phyloP scores from a whole-genome alignment of 2,113 vertebrate genomes.

The Vombatus ursinus region DNA sequence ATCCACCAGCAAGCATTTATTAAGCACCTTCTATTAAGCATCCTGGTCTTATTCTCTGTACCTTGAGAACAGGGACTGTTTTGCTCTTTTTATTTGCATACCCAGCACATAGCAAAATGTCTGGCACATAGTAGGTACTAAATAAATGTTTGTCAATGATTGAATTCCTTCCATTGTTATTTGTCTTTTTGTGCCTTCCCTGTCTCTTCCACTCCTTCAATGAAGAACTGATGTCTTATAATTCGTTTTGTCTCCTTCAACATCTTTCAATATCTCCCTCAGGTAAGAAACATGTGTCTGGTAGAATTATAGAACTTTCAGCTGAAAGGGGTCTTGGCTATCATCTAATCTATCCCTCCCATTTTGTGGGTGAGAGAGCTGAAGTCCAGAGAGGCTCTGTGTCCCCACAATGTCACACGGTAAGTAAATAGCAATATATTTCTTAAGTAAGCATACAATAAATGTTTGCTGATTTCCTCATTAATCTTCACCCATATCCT shows the following conservation, averaged over 20 bases:
- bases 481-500: neutral
- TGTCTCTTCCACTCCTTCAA: neutral
- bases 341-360: neutral
- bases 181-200: neutral
- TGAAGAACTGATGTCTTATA: neutral
- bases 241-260: neutral
- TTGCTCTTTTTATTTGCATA: neutral
- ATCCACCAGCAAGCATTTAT: neutral
- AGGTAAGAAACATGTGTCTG: neutral
- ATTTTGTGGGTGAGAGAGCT: neutral
- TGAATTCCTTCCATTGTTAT: neutral
- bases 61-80: neutral
- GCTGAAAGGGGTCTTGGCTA: neutral
- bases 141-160: neutral
- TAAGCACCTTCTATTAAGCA: neutral
- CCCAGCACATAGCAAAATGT: neutral
- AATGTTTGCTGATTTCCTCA: neutral
- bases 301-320: neutral
- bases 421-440: neutral
- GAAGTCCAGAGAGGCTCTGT: neutral
- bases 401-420: neutral
- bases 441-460: neutral
- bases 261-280: neutral
- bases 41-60: neutral
- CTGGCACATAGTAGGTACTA: neutral